Conservation (phyloP, 2,113 vertebrate genomes). For the Gymnogyps californianus region DNA sequence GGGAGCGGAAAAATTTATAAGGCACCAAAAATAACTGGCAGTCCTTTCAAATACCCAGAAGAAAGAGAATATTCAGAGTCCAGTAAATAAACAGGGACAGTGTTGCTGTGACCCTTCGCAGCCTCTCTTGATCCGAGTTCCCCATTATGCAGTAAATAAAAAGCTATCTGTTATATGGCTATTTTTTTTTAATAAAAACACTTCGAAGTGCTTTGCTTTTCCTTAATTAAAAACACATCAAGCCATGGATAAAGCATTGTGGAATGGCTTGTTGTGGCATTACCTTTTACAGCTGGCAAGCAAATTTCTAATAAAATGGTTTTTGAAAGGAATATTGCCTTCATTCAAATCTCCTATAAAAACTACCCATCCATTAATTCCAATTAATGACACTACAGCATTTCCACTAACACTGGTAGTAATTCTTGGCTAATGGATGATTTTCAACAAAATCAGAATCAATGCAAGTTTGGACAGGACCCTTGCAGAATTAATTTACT, state of each 20-base stretch:
- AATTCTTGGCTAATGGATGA: slow-evolving; percentile 75
- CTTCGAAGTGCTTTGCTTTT: slow-evolving; percentile 48
- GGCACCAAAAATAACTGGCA: not conserved
- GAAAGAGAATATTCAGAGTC: not conserved
- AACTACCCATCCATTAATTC: slow-evolving; percentile 78
- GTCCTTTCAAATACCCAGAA: not conserved
- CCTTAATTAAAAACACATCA: slow-evolving; percentile 73
- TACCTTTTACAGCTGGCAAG: slow-evolving; percentile 64
- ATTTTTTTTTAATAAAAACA: slow-evolving; percentile 21
- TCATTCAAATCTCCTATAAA: slow-evolving; percentile 77
- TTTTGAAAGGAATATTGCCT: slow-evolving; percentile 74
- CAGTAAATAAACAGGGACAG: not conserved
- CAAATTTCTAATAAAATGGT: slow-evolving; percentile 72
- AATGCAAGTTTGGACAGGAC: slow-evolving; percentile 70
- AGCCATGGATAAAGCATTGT: slow-evolving; percentile 46
- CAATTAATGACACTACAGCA: slow-evolving; percentile 75
- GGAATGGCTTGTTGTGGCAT: slow-evolving; percentile 40
- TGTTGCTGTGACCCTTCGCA: not conserved
- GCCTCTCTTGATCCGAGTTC: not conserved
- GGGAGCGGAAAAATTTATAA: not conserved
- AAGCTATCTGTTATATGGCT: slow-evolving; percentile 12
- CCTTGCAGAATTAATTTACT: slow-evolving; percentile 66
- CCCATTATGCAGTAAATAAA: slow-evolving; percentile 44
- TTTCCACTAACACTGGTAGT: slow-evolving; percentile 72
- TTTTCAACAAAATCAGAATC: slow-evolving; percentile 72